Evolutionary conservation across 2,888 invertebrate species (phyloP).

Genomic region (Epicampocera succincta): DNA sequence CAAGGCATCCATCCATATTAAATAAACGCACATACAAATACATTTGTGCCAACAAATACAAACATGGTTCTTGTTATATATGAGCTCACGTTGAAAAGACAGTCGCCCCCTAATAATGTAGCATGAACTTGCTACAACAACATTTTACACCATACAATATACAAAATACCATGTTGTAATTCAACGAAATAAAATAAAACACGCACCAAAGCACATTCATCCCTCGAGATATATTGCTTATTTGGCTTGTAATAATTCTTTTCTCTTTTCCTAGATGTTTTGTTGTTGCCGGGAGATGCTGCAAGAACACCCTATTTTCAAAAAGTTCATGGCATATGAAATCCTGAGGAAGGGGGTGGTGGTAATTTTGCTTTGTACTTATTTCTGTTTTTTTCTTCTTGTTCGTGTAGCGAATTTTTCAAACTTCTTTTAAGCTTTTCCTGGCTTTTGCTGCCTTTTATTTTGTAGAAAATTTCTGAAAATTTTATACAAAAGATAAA

Average conservation of each 20-base stretch:
- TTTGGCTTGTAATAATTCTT: conserved; percentile 80
- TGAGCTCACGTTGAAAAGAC: conserved; percentile 72
- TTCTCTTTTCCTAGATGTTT: conserved; percentile 34
- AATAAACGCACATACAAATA: conserved; percentile 59
- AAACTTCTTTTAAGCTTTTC: conserved; percentile 45
- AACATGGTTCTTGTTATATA: conserved; percentile 49
- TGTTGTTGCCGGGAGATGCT: conserved; percentile 43
- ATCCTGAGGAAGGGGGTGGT: conserved; percentile 57
- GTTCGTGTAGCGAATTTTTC: conserved; percentile 62
- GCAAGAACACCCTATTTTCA: conserved; percentile 60
- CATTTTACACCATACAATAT: conserved; percentile 56
- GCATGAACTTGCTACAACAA: conserved; percentile 64
- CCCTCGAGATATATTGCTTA: conserved; percentile 81
- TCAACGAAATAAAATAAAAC: conserved; percentile 81
- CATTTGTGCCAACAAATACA: conserved; percentile 36
- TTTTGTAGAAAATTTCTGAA: conserved; percentile 70
- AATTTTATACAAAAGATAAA: conserved; percentile 76
- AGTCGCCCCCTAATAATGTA: conserved; percentile 73
- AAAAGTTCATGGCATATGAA: conserved; percentile 19
- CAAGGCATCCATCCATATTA: conserved; percentile 64
- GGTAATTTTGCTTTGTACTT: conserved; percentile 8
- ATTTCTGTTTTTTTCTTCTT: neutral
- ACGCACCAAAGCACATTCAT: conserved; percentile 81
- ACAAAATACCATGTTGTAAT: conserved; percentile 73
- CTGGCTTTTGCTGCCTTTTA: neutral